Evolutionary conservation across 2,797 vertebrate species (phyloP).

Genomic region (Psittacula derbiana): DNA sequence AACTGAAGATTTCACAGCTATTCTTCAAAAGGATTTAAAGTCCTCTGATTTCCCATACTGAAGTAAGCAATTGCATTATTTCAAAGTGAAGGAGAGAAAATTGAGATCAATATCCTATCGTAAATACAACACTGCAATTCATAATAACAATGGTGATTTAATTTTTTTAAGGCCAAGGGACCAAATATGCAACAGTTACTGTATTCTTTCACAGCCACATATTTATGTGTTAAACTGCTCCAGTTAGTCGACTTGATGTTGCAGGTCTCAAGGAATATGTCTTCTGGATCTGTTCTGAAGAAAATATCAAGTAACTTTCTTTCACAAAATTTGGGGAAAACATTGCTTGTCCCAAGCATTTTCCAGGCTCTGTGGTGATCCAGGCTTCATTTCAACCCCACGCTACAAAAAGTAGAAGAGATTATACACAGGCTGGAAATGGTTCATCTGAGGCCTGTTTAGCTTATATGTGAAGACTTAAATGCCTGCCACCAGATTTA

Average conservation of each 20-base stretch:
- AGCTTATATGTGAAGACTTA: neutral
- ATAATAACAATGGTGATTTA: conserved; percentile 9
- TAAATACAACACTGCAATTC: conserved; percentile 36
- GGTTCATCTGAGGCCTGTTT: neutral
- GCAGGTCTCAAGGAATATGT: neutral
- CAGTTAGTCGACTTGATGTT: neutral
- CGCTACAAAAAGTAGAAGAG: neutral
- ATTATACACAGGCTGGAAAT: neutral
- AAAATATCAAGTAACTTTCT: neutral
- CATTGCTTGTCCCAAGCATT: neutral
- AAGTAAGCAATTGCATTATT: conserved; percentile 69
- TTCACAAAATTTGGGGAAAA: neutral
- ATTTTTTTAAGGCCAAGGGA: conserved; percentile 20
- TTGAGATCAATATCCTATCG: conserved; percentile 61
- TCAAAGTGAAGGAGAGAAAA: conserved; percentile 58
- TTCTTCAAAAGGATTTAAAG: conserved; percentile 67
- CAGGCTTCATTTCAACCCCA: neutral
- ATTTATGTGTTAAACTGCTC: neutral
- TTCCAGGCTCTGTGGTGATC: neutral
- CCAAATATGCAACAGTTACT: conserved; percentile 19
- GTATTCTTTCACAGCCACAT: conserved; percentile 11
- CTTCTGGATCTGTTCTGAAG: neutral
- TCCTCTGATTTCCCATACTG: conserved; percentile 47
- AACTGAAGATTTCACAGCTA: conserved; percentile 59
- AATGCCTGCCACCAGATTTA: neutral